phyloP scores from a whole-genome alignment of 2,797 vertebrate genomes.

The Myotis planiceps region DNA sequence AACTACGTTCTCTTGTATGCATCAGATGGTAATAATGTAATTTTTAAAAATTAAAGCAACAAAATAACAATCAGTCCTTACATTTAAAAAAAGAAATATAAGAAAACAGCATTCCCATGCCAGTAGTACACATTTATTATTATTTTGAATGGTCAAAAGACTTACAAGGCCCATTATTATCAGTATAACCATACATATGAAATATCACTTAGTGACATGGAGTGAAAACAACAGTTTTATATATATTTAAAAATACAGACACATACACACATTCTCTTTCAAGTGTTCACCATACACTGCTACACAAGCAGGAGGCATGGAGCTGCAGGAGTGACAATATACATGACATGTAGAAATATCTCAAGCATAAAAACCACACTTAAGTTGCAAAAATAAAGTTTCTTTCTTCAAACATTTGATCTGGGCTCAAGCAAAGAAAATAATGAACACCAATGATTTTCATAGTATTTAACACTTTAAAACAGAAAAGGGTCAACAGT shows the following conservation, averaged over 20 bases:
- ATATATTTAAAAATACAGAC: constrained; percentile 71
- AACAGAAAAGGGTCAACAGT: constrained; percentile 58
- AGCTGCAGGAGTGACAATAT: constrained; percentile 77
- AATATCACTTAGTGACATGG: constrained; percentile 74
- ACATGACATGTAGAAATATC: constrained; percentile 78
- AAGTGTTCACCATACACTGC: constrained; percentile 32
- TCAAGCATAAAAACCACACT: constrained; percentile 86
- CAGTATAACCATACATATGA: constrained; percentile 58
- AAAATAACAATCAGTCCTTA: not conserved
- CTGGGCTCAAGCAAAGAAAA: constrained; percentile 84
- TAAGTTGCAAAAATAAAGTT: constrained; percentile 88
- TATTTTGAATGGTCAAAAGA: constrained; percentile 76
- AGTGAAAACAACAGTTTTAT: constrained; percentile 74
- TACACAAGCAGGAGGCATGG: constrained; percentile 79
- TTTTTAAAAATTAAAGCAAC: not conserved
- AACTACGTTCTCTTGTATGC: not conserved
- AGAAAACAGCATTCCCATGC: constrained; percentile 75
- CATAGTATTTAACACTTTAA: constrained; percentile 67
- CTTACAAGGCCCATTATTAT: constrained; percentile 76
- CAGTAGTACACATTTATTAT: constrained; percentile 84
- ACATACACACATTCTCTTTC: constrained; percentile 14
- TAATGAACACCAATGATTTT: constrained; percentile 69
- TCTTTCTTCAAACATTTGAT: constrained; percentile 85
- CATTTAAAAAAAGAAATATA: constrained; percentile 1
- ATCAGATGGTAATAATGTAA: not conserved